Evolutionary conservation across 2,113 vertebrate species (phyloP).

Genomic region (Chinchilla lanigera): DNA sequence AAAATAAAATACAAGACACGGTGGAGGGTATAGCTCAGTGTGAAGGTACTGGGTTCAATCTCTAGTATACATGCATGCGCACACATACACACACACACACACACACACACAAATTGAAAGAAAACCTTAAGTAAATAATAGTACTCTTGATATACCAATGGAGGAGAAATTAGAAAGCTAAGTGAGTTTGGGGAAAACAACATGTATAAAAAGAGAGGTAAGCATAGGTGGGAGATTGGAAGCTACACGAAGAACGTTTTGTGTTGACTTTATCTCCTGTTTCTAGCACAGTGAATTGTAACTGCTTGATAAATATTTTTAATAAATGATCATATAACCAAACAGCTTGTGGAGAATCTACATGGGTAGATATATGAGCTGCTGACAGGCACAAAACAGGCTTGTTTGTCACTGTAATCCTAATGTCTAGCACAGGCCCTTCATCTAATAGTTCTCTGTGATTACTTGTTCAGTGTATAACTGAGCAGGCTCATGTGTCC

Average conservation of each 20-base stretch:
- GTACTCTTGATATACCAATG: neutral
- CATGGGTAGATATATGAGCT: neutral
- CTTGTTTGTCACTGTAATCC: neutral
- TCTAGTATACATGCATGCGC: neutral
- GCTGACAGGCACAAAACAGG: neutral
- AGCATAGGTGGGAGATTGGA: neutral
- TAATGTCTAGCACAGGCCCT: neutral
- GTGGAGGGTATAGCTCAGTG: neutral
- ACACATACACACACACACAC: neutral
- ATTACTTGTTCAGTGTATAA: neutral
- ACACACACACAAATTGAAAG: neutral
- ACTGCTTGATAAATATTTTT: neutral
- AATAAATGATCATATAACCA: neutral
- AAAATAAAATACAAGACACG: neutral
- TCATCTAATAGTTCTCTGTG: neutral
- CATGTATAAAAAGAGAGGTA: neutral
- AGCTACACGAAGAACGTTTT: neutral
- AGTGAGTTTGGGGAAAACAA: neutral
- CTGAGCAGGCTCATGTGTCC: neutral
- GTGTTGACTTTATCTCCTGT: neutral
- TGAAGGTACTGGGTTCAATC: neutral
- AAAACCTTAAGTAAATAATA: slow-evolving; percentile 1
- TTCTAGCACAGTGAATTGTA: neutral
- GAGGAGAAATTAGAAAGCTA: neutral
- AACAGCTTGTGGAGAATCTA: neutral